Evolutionary conservation across 2,888 invertebrate species (phyloP).

Genomic region (Lycophotia porphyrea): DNA sequence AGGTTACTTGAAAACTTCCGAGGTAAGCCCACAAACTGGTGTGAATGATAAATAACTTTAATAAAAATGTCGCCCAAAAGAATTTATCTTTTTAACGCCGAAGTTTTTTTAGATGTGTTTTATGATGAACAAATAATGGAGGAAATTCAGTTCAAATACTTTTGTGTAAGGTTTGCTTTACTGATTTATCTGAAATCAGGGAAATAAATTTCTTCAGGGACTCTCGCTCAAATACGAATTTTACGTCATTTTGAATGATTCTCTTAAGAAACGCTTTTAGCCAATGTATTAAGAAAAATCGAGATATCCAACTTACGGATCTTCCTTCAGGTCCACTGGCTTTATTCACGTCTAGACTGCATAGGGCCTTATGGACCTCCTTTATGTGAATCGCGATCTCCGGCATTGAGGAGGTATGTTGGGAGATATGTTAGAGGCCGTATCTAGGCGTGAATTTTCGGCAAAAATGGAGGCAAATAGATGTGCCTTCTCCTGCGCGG

Average conservation of each 20-base stretch:
- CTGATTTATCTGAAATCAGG: slow-evolving; percentile 28
- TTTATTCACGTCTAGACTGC: too few species aligned
- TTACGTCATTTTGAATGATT: not conserved
- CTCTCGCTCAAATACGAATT: not conserved
- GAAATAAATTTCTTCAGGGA: not conserved
- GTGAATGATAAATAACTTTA: slow-evolving; percentile 59
- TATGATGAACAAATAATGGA: slow-evolving; percentile 33
- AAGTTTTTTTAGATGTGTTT: slow-evolving; percentile 40
- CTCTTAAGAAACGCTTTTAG: too few species aligned
- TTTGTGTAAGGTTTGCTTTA: slow-evolving; percentile 7
- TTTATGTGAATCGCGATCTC: too few species aligned
- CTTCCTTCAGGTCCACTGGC: too few species aligned
- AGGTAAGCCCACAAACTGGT: slow-evolving; percentile 38
- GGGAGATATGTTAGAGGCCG: too few species aligned
- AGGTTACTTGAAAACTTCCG: slow-evolving; percentile 39
- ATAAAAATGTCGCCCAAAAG: slow-evolving; percentile 48
- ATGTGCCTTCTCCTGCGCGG: too few species aligned
- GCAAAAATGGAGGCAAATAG: too few species aligned
- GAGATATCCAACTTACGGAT: not conserved
- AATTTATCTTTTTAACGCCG: slow-evolving; percentile 45
- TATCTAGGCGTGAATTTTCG: too few species aligned
- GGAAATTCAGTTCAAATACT: slow-evolving; percentile 25
- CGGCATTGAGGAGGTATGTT: too few species aligned
- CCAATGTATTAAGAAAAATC: too few species aligned
- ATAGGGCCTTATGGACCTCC: too few species aligned